Percentiles rank a stretch among this genome's conserved stretches.
phyloP scores from a whole-genome alignment of 2,797 vertebrate genomes.

The Limosa lapponica region DNA sequence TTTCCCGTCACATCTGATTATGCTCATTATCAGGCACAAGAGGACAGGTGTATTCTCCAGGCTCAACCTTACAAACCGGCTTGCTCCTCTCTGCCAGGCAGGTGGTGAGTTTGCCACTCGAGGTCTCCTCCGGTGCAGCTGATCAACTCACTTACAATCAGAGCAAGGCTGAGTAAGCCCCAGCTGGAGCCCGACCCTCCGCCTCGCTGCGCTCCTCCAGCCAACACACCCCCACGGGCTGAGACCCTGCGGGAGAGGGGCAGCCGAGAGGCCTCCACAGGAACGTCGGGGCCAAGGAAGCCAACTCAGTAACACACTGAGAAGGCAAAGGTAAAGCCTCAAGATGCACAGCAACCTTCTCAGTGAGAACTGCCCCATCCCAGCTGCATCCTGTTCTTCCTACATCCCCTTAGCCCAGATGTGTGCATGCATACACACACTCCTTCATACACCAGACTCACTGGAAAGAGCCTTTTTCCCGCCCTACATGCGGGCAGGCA shows the following conservation, averaged over 20 bases:
- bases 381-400: background rate
- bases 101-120: background rate
- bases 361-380: background rate
- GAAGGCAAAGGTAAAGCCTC: background rate
- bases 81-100: conserved; percentile 14
- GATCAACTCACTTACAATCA: background rate
- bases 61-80: background rate
- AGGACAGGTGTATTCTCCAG: conserved; percentile 29
- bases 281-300: background rate
- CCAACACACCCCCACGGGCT: background rate
- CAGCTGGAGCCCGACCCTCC: background rate
- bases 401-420: no score
- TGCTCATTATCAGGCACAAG: conserved; percentile 18
- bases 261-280: background rate
- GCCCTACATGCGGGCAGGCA: background rate
- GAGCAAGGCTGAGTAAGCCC: background rate
- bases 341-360: background rate
- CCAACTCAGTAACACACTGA: background rate
- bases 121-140: background rate
- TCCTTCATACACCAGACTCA: fast-evolving
- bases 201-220: background rate
- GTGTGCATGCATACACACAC: fast-evolving
- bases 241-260: fast-evolving
- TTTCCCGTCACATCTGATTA: conserved; percentile 16
- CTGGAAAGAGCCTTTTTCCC: background rate